Evolutionary conservation across 2,888 invertebrate genomes (phyloP).

Genomic region (Mimachlamys varia): DNA sequence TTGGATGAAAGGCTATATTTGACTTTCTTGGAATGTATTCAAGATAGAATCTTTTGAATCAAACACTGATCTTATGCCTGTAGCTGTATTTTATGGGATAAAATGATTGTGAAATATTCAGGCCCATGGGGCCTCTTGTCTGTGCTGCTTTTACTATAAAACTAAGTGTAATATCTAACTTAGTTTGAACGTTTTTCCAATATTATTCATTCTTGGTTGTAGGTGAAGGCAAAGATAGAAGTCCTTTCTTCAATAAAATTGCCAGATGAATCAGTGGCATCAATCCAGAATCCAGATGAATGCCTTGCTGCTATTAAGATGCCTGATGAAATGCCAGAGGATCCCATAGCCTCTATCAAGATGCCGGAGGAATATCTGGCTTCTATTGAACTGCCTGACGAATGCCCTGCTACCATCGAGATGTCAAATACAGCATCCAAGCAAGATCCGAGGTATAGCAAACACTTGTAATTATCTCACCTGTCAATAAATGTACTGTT

Average conservation of each 20-base stretch:
- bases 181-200: background rate
- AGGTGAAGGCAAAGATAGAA: background rate
- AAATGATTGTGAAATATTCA: too few species aligned
- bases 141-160: too few species aligned
- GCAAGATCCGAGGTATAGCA: background rate
- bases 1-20: too few species aligned
- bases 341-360: background rate
- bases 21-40: too few species aligned
- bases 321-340: background rate
- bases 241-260: background rate
- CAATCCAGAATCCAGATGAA: constrained; percentile 13
- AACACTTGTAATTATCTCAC: background rate
- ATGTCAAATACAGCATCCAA: background rate
- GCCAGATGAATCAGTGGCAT: background rate
- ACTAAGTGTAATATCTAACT: background rate
- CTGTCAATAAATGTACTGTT: background rate
- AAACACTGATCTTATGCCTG: too few species aligned
- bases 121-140: too few species aligned
- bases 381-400: constrained; percentile 3
- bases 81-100: too few species aligned
- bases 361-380: constrained; percentile 12
- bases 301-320: background rate
- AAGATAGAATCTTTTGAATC: too few species aligned
- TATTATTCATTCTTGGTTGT: background rate
- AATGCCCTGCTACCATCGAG: background rate